Evolutionary conservation across 1,140 invertebrate species (phyloP).

Genomic region (Habropoda laboriosa): DNA sequence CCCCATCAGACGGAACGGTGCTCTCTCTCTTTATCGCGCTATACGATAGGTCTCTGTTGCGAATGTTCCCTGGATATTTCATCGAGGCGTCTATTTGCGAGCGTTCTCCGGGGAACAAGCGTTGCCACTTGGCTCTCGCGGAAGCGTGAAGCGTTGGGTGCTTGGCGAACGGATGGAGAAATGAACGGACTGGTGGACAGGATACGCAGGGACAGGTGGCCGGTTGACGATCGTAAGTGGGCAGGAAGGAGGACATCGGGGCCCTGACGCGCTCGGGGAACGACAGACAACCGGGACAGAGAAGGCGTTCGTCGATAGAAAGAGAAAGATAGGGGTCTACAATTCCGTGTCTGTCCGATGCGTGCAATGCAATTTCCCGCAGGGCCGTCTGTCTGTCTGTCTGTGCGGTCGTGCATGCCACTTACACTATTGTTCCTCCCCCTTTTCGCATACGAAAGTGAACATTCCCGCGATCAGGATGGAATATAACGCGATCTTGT

Average conservation of each 20-base stretch:
- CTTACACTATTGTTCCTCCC: constrained; percentile 67
- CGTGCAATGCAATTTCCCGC: constrained; percentile 70
- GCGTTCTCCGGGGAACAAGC: constrained; percentile 27
- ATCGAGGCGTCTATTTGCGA: neutral
- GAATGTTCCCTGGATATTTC: constrained; percentile 7
- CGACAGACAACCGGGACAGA: constrained; percentile 30
- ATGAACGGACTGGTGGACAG: constrained; percentile 51
- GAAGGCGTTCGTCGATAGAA: neutral
- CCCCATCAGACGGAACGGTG: constrained; percentile 5
- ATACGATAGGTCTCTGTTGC: neutral
- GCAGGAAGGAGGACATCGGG: constrained; percentile 71
- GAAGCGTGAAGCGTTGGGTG: constrained; percentile 62
- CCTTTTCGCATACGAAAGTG: constrained; percentile 68
- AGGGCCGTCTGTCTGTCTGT: constrained; percentile 58
- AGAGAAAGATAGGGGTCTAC: constrained; percentile 28
- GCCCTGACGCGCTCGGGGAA: constrained; percentile 49
- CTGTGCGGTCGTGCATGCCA: constrained; percentile 64
- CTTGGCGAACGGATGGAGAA: constrained; percentile 61
- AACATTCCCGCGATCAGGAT: constrained; percentile 63
- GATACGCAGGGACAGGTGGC: constrained; percentile 69
- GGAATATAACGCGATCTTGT: constrained; percentile 62
- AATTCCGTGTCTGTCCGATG: constrained; percentile 62
- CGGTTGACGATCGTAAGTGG: constrained; percentile 66
- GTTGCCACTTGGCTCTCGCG: constrained; percentile 48
- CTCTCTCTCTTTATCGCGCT: neutral